Base-by-base conservation (phyloP, 2,113 vertebrate species). In the Mustela lutreola region DNA sequence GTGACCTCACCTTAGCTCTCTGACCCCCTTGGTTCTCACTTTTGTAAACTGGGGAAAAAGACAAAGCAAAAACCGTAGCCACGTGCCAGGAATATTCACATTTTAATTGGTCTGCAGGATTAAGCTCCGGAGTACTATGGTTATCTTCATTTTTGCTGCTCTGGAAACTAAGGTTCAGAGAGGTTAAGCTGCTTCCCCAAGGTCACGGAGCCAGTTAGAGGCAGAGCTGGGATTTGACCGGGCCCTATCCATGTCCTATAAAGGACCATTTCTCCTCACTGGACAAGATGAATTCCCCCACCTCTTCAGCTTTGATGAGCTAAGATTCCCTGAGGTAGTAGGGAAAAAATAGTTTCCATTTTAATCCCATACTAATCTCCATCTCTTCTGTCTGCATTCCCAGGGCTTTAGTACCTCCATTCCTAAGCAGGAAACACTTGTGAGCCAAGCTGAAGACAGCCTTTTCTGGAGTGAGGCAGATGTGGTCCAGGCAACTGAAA, bases 401-500 rank as follows among this genome's bases (percentile, higher is more conserved):
- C n/a, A 99, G 98, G 92, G 87, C 31, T 89, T 92, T 73, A 96
- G 97, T 97, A 96, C 96, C 76, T 95, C 96, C 2, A 0, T 82
- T 67, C 98, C 98, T 80, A 97, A 97, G 93, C 98, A 99, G 83
- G 98, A 99, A 93, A 97, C 93, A 0, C 94, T 89, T 83, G 58
- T 92, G 11, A 97, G 97, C 62, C 71, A 93, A 31, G 86, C 96
- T 10, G 97, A 88, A 0, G 98, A 96, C 3, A 98, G 97, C 24
- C 98, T 99, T 60, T 85, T 98, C 87, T 99, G 99, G 99, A 98
- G 95, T 0, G 97, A 97, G 76, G 95, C 0, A 10, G 98, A 99
- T 7, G 97, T 99, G 39, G 62, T 97, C 7, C 89, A 97, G 56
- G 99, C 98, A 53, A 99, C 99, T 0, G n/a, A 98, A 1, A 88